Evolutionary conservation across 2,113 vertebrate species (phyloP).

Genomic region (Athene noctua): DNA sequence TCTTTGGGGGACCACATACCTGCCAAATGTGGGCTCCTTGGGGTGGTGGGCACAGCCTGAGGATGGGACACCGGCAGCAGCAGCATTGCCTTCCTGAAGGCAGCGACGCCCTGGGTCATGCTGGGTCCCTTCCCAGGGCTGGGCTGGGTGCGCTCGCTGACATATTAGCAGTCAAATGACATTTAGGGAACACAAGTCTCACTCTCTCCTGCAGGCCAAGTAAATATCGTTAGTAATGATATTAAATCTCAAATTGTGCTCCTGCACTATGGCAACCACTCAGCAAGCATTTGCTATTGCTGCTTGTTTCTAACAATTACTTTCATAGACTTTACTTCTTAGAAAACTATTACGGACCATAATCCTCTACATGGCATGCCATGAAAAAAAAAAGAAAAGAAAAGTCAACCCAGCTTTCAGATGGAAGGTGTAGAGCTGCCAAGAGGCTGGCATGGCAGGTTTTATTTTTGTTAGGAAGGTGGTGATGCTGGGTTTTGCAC

Average conservation of each 20-base stretch:
- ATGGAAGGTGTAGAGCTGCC: background rate
- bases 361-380: background rate
- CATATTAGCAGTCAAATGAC: background rate
- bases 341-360: background rate
- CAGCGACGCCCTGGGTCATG: background rate
- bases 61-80: no score
- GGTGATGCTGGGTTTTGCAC: background rate
- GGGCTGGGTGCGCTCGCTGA: background rate
- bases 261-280: background rate
- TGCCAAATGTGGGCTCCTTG: background rate
- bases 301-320: constrained; percentile 14
- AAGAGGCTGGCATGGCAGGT: background rate
- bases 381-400: background rate
- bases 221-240: constrained; percentile 41
- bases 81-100: rapidly evolving
- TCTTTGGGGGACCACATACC: rapidly evolving
- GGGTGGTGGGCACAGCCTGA: background rate
- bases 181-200: constrained; percentile 16
- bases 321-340: constrained; percentile 6
- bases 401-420: background rate
- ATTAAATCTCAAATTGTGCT: constrained; percentile 24
- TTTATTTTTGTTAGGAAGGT: background rate
- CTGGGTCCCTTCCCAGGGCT: background rate
- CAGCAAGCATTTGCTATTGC: background rate
- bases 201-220: constrained; percentile 32